A percentile compares a stretch with the other conserved stretches of the same genome.
phyloP scores from a whole-genome alignment of 2,888 invertebrate genomes.

The Tiliacea citrago region DNA sequence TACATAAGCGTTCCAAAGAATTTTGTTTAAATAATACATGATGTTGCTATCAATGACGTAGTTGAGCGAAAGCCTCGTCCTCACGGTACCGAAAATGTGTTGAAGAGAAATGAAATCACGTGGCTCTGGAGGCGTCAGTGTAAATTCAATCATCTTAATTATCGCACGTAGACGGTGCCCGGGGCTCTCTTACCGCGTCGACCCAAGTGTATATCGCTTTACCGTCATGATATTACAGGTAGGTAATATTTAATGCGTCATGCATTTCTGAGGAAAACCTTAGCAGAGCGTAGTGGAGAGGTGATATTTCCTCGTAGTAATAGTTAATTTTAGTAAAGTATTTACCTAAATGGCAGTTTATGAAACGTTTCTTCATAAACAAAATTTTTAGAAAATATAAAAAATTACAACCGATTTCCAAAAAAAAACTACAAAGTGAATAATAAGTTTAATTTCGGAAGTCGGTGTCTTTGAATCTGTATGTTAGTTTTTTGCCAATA shows the following conservation, averaged over 20 bases:
- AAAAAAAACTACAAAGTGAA: too few relatives aligned
- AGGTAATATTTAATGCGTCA: slow-evolving; percentile 44
- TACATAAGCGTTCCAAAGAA: slow-evolving; percentile 16
- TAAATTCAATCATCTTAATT: slow-evolving; percentile 86
- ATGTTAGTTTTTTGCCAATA: too few relatives aligned
- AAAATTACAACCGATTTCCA: too few relatives aligned
- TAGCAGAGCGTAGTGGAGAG: not conserved
- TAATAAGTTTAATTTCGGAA: too few relatives aligned
- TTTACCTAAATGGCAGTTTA: too few relatives aligned
- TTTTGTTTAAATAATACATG: slow-evolving; percentile 39
- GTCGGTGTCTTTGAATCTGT: too few relatives aligned
- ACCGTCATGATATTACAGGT: slow-evolving; percentile 45
- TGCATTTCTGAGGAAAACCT: slow-evolving; percentile 39
- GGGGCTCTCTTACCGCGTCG: slow-evolving; percentile 53
- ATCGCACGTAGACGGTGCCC: slow-evolving; percentile 74
- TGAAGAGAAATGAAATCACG: slow-evolving; percentile 85
- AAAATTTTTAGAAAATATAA: not conserved
- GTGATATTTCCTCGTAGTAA: not conserved
- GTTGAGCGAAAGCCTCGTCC: slow-evolving; percentile 11
- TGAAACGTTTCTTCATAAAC: not conserved
- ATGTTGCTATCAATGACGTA: slow-evolving; percentile 23
- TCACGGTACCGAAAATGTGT: slow-evolving; percentile 76
- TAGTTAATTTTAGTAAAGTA: not conserved
- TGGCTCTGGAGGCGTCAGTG: slow-evolving; percentile 80
- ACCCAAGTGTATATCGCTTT: slow-evolving; percentile 44